Base-by-base conservation (phyloP, 2,888 invertebrate genomes). In the Arge pagana region DNA sequence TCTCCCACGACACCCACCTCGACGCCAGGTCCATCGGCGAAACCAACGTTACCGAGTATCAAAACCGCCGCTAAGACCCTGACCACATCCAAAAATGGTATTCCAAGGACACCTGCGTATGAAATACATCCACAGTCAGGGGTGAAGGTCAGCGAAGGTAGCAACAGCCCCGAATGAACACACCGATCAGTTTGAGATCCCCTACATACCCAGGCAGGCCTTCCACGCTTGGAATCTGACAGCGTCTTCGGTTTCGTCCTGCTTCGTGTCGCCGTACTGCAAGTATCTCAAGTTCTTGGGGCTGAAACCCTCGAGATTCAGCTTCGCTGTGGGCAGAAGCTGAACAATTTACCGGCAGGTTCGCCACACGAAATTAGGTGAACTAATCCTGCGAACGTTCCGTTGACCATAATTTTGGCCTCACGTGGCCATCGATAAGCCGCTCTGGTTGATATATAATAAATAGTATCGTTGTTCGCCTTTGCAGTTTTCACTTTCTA, bases 11-110 rank as follows among this genome's bases (percentile, higher is more conserved):
- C 87, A 64, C 89, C 88, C 18, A 89, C 89, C 73, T 86, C 86
- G 26, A 88, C 82, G 41, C 84, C 86, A 67, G 85, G 85, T 2
- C 89, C 87, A 74, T 93, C 93, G 43, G 87, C 82, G 77, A 95
- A 96, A 72, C 89, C 88, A 61, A 96, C 89, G 79, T 96, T 96
- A 53, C 96, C 96, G 55, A 96, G 83, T 54, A 96, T 82, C 60
- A 96, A 79, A 49, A 96, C 92, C 3, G 95, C 94, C 10, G 94
- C 90, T 62, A 96, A 78, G 15, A 96, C 93, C 62, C 96, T 83
- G 50, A 96, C 90, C 39, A 96, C 94, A 78, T 96, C 96, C 74
- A 93, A 78, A 77, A 95, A 95, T 1, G 96, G 96, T 64, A 96
- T 96, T 28, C 96, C 96, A 48, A 96, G 82, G 43, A 93, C 89